Evolutionary conservation across 64 coral and sea anemone genomes (phyloP).

Genomic region (Stylophora pistillata): DNA sequence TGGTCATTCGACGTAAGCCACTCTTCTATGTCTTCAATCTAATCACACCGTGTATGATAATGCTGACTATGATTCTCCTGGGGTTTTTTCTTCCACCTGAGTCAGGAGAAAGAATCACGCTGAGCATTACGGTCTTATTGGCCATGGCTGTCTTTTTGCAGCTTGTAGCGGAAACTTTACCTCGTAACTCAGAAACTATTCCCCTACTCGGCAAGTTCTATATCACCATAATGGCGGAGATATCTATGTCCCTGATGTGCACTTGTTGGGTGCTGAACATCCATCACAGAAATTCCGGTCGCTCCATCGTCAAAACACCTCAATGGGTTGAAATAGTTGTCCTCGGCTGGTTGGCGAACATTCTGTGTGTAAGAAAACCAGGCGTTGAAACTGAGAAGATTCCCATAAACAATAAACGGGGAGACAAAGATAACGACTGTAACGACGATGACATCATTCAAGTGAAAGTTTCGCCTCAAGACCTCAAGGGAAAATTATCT

Average conservation of each 20-base stretch:
- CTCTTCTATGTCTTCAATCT: slow-evolving; percentile 80
- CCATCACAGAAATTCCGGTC: slow-evolving; percentile 68
- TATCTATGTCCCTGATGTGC: slow-evolving; percentile 64
- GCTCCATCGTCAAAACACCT: slow-evolving; percentile 57
- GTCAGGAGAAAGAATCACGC: slow-evolving; percentile 73
- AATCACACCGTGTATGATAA: slow-evolving; percentile 84
- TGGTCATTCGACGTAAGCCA: slow-evolving; percentile 76
- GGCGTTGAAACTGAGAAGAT: neutral
- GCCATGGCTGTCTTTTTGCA: slow-evolving; percentile 80
- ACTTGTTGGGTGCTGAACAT: slow-evolving; percentile 84
- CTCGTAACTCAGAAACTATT: slow-evolving; percentile 70
- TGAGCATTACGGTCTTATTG: slow-evolving; percentile 80
- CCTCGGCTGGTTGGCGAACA: slow-evolving; percentile 61
- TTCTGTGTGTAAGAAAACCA: slow-evolving; percentile 61
- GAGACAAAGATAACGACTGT: neutral
- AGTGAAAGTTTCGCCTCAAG: slow-evolving; percentile 16
- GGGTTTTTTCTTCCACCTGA: slow-evolving; percentile 80
- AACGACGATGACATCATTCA: neutral
- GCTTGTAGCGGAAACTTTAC: slow-evolving; percentile 67
- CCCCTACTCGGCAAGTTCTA: slow-evolving; percentile 79
- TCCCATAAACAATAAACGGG: neutral
- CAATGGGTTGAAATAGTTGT: slow-evolving; percentile 62
- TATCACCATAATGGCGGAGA: slow-evolving; percentile 83
- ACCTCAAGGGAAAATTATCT: neutral
- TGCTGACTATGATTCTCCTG: slow-evolving; percentile 66